These are phyloP conservation scores for Netelia melanura DNA, from an alignment of 2,888 invertebrate species.

Conservation along the genomic window DNA sequence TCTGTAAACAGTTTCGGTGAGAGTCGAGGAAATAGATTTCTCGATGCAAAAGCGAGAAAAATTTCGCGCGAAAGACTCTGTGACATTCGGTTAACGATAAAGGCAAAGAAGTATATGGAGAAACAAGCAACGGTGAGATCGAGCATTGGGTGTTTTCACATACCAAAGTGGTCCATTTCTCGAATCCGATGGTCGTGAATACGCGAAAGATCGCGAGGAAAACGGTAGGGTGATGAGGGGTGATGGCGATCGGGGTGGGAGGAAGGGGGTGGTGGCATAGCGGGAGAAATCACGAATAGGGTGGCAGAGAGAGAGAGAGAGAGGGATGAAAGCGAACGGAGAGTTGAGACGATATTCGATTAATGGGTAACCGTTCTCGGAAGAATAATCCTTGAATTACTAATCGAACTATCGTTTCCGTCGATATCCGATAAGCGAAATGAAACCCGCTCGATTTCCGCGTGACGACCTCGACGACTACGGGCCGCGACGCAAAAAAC, in stretches of 20 bases:
- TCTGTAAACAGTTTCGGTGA: neutral
- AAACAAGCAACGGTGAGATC: neutral
- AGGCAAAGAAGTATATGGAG: neutral
- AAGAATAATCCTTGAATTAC: constrained; percentile 78
- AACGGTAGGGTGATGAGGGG: neutral
- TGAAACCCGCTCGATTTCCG: constrained; percentile 74
- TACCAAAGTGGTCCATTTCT: neutral
- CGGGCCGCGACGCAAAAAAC: constrained; percentile 25
- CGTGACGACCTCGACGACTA: constrained; percentile 61
- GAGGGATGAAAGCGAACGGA: neutral
- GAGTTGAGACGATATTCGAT: constrained; percentile 75
- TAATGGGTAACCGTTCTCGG: constrained; percentile 74
- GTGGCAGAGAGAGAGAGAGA: neutral
- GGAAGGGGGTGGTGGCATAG: neutral
- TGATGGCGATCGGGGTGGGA: neutral
- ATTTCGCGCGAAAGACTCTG: neutral
- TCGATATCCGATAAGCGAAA: constrained; percentile 71
- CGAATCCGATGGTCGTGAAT: constrained; percentile 10
- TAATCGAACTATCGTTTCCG: constrained; percentile 72
- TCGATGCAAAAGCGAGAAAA: neutral
- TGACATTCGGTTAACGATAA: neutral
- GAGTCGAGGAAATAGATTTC: neutral
- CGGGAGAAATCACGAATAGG: neutral
- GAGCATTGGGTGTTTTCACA: neutral
- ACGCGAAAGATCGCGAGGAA: neutral